phyloP scores from a whole-genome alignment of 2,113 vertebrate genomes.

The Corythaeola cristata region DNA sequence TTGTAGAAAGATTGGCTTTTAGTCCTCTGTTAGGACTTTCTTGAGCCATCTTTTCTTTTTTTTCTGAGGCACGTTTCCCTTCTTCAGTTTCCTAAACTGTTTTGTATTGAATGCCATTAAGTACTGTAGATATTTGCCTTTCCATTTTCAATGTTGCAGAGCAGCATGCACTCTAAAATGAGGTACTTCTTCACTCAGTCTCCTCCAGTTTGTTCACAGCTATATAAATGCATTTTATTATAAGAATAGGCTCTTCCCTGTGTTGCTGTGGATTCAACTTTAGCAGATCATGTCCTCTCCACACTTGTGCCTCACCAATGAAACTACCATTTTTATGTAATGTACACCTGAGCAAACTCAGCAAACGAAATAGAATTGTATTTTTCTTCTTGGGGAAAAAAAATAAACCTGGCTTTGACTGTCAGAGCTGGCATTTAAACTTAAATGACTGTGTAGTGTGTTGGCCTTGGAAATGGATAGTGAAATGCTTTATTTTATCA shows the following conservation, averaged over 20 bases:
- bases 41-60: not conserved
- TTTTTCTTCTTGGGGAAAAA: not conserved
- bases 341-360: not conserved
- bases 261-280: not conserved
- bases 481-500: not conserved
- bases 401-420: not conserved
- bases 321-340: not conserved
- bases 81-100: not conserved
- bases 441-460: fast-evolving
- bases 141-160: not conserved
- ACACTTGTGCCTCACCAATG: not conserved
- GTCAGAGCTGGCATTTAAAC: not conserved
- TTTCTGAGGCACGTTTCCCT: not conserved
- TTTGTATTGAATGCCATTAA: not conserved
- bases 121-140: not conserved
- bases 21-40: not conserved
- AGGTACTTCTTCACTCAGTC: fast-evolving
- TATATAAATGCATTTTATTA: not conserved
- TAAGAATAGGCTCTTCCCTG: not conserved
- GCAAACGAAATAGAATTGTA: not conserved
- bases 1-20: not conserved
- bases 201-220: not conserved
- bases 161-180: not conserved
- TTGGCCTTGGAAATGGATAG: not conserved
- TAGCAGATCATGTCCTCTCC: not conserved